Evolutionary conservation across 2,888 invertebrate genomes (phyloP).

Genomic region (Lymantria monacha): DNA sequence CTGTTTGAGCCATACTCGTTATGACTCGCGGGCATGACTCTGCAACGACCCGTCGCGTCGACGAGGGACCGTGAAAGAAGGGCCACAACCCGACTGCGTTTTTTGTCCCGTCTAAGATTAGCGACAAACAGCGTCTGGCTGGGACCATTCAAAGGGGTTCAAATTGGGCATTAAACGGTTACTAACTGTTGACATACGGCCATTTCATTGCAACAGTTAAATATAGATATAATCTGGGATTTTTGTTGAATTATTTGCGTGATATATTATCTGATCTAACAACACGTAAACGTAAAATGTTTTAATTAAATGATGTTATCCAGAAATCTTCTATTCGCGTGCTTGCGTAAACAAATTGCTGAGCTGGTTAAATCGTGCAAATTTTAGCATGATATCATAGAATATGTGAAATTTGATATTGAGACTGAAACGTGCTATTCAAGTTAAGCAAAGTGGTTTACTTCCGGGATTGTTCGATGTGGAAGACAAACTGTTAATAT

Average conservation of each 20-base stretch:
- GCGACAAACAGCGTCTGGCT: conserved; percentile 62
- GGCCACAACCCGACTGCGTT: conserved; percentile 65
- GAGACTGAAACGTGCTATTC: conserved; percentile 26
- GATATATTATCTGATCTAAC: conserved; percentile 5
- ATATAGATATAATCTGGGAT: conserved; percentile 6
- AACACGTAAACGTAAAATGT: conserved; percentile 12
- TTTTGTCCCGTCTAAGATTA: conserved; percentile 74
- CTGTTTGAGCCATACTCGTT: conserved; percentile 9
- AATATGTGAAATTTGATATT: conserved; percentile 2
- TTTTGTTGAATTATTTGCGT: conserved; percentile 5
- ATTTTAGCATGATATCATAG: not conserved
- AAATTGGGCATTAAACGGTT: conserved; percentile 17
- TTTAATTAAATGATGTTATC: conserved; percentile 15
- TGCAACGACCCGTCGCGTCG: conserved; percentile 35
- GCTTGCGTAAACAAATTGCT: conserved; percentile 8
- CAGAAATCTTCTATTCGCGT: conserved; percentile 10
- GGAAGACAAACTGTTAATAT: conserved; percentile 50
- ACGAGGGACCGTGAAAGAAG: conserved; percentile 67
- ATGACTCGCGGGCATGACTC: conserved; percentile 31
- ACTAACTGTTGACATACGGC: conserved; percentile 11
- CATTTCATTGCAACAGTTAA: conserved; percentile 9
- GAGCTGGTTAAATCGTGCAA: not conserved
- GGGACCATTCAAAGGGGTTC: conserved; percentile 49
- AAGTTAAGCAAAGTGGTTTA: conserved; percentile 33
- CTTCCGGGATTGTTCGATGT: conserved; percentile 53